Evolutionary conservation across 2,113 vertebrate species (phyloP), one percentile per base, ranked within the genome.

Genomic region (Cercocebus atys): DNA sequence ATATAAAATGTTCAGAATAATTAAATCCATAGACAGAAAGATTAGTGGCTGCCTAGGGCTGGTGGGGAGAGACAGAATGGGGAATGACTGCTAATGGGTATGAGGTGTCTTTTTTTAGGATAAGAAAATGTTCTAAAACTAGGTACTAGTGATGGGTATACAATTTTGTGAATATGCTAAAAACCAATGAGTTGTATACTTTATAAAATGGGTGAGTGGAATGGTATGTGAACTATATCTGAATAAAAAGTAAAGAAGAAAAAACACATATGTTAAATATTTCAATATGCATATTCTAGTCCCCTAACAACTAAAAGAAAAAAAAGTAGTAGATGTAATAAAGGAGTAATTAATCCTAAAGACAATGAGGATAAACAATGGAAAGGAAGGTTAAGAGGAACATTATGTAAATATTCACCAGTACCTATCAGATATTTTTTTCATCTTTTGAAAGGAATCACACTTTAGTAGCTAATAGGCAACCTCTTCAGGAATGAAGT

Each of bases 221-320:
- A 90, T 84, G 4, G 13, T 47, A 84, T 57, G 50, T 45, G 32
- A 91, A 91, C 93, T 70, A 80, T 68, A 89, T 73, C 5, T 83
- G 35, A 96, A 82, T 88, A 91, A 88, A 93, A 89, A 93, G 2
- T 23, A 86, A 84, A 50, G 59, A 84, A 50, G 68, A 52, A 38
- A 86, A 84, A 87, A 57, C 9, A 61, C 23, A 6, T 90, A 83
- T 55, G 86, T 45, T 47, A 83, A 87, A 32, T 45, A 90, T 88
- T 52, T 96, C 43, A 93, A 66, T 64, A 88, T 86, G 6, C n/a
- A 95, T 13, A 6, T 87, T 79, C n/a, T 83, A 90, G 20, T 75
- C 83, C 47, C 22, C 18, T 59, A 88, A 25, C 27, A 96, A 90
- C 47, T 75, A 45, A 96, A 97, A 80, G 25, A 30, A 95, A 95